Conservation (phyloP, 2,888 invertebrate species). For the Plagodis pulveraria region DNA sequence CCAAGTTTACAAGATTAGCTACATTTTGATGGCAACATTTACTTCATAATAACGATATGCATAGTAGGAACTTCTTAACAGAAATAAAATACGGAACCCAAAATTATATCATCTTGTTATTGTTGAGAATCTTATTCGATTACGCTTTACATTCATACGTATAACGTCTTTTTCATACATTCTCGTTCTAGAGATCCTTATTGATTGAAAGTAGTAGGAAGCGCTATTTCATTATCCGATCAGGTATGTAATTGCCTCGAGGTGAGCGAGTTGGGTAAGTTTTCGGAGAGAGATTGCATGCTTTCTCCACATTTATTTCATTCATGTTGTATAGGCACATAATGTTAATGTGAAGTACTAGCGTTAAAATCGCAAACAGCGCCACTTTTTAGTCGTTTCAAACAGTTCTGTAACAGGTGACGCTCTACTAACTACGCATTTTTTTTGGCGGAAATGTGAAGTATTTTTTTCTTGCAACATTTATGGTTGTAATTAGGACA, state of each 20-base stretch:
- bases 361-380: too few relatives aligned
- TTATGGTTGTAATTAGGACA: too few relatives aligned
- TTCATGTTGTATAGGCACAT: too few relatives aligned
- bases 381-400: too few relatives aligned
- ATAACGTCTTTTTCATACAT: constrained; percentile 42
- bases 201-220: constrained; percentile 23
- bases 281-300: too few relatives aligned
- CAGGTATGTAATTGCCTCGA: background rate
- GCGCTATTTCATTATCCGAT: constrained; percentile 1
- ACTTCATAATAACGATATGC: constrained; percentile 6
- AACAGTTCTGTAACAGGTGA: too few relatives aligned
- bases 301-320: too few relatives aligned
- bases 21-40: background rate
- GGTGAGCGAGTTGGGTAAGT: background rate
- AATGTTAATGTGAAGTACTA: too few relatives aligned
- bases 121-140: constrained; percentile 25
- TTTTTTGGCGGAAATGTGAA: too few relatives aligned
- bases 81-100: constrained; percentile 16
- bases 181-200: constrained; percentile 44
- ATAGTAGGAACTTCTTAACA: constrained; percentile 20
- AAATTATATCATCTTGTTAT: constrained; percentile 2
- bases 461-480: too few relatives aligned
- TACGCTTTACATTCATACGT: constrained; percentile 33
- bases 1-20: background rate
- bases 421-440: too few relatives aligned